phyloP scores from a whole-genome alignment of 2,113 vertebrate species.

The Phyllostomus discolor region DNA sequence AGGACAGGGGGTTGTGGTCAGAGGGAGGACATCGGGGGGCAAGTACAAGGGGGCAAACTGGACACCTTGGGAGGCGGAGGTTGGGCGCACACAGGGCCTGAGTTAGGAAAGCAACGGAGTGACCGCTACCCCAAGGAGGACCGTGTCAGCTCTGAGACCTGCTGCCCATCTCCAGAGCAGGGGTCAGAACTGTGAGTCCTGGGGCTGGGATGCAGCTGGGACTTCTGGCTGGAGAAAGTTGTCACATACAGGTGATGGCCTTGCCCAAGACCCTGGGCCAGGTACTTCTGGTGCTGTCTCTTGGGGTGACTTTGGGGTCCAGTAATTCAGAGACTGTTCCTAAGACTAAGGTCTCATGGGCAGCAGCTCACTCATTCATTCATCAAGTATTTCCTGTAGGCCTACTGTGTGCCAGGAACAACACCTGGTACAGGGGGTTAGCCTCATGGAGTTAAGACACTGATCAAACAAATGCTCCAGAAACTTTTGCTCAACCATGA shows the following conservation, averaged over 20 bases:
- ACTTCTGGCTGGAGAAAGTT: not conserved
- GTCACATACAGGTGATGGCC: not conserved
- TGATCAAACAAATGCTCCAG: not conserved
- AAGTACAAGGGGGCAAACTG: not conserved
- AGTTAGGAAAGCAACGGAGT: not conserved
- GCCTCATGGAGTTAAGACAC: not conserved
- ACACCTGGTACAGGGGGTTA: fast-evolving
- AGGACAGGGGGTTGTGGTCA: not conserved
- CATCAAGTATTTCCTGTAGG: not conserved
- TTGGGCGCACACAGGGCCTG: not conserved
- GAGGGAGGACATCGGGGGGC: not conserved
- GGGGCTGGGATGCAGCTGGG: not conserved
- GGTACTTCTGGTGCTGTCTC: not conserved
- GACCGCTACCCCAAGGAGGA: not conserved
- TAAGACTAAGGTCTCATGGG: not conserved
- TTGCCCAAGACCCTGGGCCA: not conserved
- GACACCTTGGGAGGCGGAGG: not conserved
- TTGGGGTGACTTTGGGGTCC: not conserved
- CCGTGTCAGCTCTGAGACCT: not conserved
- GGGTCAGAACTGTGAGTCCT: not conserved
- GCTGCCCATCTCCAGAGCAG: not conserved
- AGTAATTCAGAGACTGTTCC: not conserved
- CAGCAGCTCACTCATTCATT: not conserved
- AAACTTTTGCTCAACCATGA: not conserved
- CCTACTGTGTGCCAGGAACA: not conserved